Percentiles rank a stretch among this genome's conserved stretches.
These are phyloP conservation scores for Scyliorhinus canicula DNA, from an alignment of 2,797 vertebrate genomes.

Conservation along the genomic window DNA sequence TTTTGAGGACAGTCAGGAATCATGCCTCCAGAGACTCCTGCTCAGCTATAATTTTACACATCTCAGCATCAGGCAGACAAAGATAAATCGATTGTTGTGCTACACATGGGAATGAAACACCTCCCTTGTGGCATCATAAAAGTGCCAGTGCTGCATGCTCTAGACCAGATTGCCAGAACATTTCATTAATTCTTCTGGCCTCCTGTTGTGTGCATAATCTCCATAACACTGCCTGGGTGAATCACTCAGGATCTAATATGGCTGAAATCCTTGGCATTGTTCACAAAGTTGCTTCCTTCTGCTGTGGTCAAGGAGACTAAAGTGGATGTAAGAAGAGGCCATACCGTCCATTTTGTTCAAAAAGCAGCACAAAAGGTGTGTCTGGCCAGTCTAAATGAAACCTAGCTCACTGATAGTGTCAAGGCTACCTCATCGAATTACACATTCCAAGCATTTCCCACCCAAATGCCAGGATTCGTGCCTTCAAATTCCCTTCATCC, in stretches of 20 bases:
- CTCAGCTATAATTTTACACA: not conserved
- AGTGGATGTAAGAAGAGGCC: not conserved
- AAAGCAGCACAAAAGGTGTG: not conserved
- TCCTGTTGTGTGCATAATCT: not conserved
- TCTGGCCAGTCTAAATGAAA: not conserved
- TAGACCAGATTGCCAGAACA: not conserved
- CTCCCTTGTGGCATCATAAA: not conserved
- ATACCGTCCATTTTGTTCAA: not conserved
- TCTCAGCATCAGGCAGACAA: not conserved
- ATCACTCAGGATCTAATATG: not conserved
- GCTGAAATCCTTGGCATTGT: not conserved
- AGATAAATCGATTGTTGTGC: not conserved
- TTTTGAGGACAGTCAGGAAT: not conserved
- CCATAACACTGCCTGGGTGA: not conserved
- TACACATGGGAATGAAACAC: not conserved
- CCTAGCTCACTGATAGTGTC: not conserved
- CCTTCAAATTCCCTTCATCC: not conserved
- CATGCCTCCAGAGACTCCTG: not conserved
- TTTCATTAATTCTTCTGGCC: not conserved
- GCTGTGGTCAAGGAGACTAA: not conserved
- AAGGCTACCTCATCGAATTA: not conserved
- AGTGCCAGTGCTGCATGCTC: not conserved
- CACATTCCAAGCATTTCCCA: not conserved
- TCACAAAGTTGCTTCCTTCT: not conserved
- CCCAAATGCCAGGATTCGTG: not conserved